These are phyloP conservation scores for Leptopilina drosophilae DNA, from an alignment of 2,888 invertebrate species.

Conservation along the genomic window DNA sequence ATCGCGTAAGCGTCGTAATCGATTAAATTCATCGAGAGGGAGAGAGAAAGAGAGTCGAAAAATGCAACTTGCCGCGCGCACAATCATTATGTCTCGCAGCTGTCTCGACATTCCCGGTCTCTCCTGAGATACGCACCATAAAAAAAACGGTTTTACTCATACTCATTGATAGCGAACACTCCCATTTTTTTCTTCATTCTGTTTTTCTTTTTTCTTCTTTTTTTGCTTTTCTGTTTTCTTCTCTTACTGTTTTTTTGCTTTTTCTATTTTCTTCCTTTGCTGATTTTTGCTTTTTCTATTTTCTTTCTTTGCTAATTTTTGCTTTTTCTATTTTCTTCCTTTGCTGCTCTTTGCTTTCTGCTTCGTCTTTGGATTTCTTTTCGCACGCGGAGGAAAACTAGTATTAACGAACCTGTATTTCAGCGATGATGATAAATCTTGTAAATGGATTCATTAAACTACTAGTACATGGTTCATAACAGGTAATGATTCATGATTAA, in stretches of 20 bases:
- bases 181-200: background rate
- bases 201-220: background rate
- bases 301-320: background rate
- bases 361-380: background rate
- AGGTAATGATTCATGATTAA: conserved; percentile 27
- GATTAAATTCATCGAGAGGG: conserved; percentile 30
- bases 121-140: conserved; percentile 18
- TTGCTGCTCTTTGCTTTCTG: background rate
- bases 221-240: background rate
- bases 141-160: background rate
- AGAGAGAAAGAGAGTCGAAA: background rate
- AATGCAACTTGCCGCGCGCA: conserved; percentile 29
- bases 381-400: background rate
- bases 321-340: background rate
- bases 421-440: conserved; percentile 3
- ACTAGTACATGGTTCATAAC: conserved; percentile 28
- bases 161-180: conserved; percentile 20
- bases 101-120: conserved; percentile 32
- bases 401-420: conserved; percentile 38
- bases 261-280: background rate
- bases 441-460: conserved; percentile 38
- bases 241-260: background rate
- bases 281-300: background rate
- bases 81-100: conserved; percentile 38
- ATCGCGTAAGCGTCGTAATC: conserved; percentile 36